Base-by-base conservation (phyloP, 2,797 vertebrate genomes). In the Pangasius mekongensis region DNA sequence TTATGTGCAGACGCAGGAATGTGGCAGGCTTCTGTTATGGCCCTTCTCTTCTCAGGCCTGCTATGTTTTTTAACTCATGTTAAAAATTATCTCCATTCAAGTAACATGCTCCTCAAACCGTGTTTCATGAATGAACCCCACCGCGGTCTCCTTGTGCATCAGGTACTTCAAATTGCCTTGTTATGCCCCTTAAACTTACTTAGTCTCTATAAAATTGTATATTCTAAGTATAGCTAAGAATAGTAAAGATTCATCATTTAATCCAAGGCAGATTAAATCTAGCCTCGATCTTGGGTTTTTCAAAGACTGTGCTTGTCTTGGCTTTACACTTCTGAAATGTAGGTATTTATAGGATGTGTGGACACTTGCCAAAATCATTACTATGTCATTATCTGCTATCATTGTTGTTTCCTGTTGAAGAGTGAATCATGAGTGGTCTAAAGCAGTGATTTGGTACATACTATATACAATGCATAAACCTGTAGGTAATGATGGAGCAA, bases 331-430 rank as follows among this genome's bases (percentile, higher is more conserved):
- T 83, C 36, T 54, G 27, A 84, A 33, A 39, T 82, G 36, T 43
- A 62, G 24, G 36, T 56, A 58, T 69, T 30, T 47, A 13, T 30
- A 58, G 2, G 64, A 71, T 60, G 56, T 85, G 74, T 78, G 83
- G 52, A 67, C 24, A 22, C 74, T 36, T 58, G 49, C 73, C 54
- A 85, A 80, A 60, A 20, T 8, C 16, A 30, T 33, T 39, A 74
- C 83, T 52, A 66, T 88, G 74, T 88, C 83, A 88, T 85, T 88
- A 84, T 88, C 47, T 52, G 81, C 71, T 84, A 77, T 85, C 54
- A 85, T 14, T 71, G 73, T 30, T 39, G 56, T 73, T 85, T 85
- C 47, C 64, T 73, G 76, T 22, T 81, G 64, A 62, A 60, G 83
- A 85, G 64, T 74, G 66, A 86, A 81, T 81, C 76, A 86, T 64